Evolutionary conservation across 2,113 vertebrate genomes (phyloP), one percentile per base, ranked within the genome.

Genomic region (Nipponia nippon): DNA sequence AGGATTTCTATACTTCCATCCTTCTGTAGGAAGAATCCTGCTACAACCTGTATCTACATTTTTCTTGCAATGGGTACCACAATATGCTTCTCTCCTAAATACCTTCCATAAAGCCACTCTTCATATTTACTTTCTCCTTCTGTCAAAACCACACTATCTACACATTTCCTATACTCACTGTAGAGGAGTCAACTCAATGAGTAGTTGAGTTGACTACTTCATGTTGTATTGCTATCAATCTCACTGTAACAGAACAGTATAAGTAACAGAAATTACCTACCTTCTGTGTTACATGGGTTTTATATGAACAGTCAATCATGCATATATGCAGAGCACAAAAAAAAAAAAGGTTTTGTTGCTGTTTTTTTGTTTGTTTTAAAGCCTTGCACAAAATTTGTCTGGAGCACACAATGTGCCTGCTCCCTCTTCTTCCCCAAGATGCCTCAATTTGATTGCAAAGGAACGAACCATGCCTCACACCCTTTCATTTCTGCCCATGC

Each of bases 371-470:
- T 61, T 55, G 6, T 30, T 61, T 55, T 53, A 63, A 79, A 70
- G 61, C 11, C 10, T 66, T 52, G 34, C 21, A 34, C n/a, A 82
- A 63, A 78, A 53, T 10, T 11, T 44, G 13, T 19, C 25, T 27
- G 23, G 4, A 27, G 4, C 3, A 65, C 20, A 55, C 23, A 70
- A n/a, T 1, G 13, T n/a, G 53, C 9, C 26, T 3, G 0, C 3
- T 53, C 10, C 26, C 17, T n/a, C 26, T 75, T 63, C 59, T 49
- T 85, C 20, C 40, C 40, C 14, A 44, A 40, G 23, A 49, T 8
- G 8, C 27, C 27, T 85, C 69, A 30, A 22, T 38, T 42, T 67
- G 16, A 58, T 21, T 85, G 26, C 34, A 67, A 82, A 47, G 11
- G 9, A 71, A 67, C 4, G 2, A 5, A 67, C 19, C 13, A 42